These are phyloP conservation scores for Pteria penguin DNA, from an alignment of 2,888 invertebrate genomes.

Conservation along the genomic window DNA sequence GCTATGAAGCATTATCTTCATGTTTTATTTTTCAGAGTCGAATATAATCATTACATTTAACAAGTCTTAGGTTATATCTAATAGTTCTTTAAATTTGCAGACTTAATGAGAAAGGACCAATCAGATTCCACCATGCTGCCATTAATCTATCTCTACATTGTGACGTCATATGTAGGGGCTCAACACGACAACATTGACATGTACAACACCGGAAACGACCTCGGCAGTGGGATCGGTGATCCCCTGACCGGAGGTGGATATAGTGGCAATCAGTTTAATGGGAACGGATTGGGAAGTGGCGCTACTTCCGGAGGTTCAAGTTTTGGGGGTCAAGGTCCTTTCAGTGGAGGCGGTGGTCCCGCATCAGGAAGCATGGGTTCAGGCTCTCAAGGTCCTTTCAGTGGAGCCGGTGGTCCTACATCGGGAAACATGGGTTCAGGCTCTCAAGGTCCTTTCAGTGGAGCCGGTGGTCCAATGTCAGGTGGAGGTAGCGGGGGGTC, in stretches of 20 bases:
- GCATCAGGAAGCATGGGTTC: too few species aligned
- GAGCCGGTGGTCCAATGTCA: not conserved
- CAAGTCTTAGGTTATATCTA: too few species aligned
- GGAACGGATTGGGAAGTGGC: not conserved
- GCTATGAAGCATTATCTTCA: too few species aligned
- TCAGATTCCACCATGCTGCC: too few species aligned
- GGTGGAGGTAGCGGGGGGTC: not conserved
- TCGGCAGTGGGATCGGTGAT: not conserved
- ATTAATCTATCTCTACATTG: too few species aligned
- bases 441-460: not conserved
- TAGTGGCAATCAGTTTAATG: not conserved
- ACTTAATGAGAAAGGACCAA: too few species aligned
- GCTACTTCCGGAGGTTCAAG: not conserved
- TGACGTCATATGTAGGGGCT: too few species aligned
- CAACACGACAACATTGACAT: not conserved
- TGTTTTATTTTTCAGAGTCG: too few species aligned
- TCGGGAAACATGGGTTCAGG: too few species aligned
- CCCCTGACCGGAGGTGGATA: not conserved
- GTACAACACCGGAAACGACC: not conserved
- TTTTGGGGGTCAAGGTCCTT: not conserved
- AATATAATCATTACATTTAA: too few species aligned
- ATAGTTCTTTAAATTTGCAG: too few species aligned
- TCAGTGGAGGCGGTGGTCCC: not conserved
- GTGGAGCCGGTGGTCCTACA: not conserved
- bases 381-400: not conserved